Conservation (phyloP, 2,888 invertebrate genomes). For the Limnephilus marmoratus region DNA sequence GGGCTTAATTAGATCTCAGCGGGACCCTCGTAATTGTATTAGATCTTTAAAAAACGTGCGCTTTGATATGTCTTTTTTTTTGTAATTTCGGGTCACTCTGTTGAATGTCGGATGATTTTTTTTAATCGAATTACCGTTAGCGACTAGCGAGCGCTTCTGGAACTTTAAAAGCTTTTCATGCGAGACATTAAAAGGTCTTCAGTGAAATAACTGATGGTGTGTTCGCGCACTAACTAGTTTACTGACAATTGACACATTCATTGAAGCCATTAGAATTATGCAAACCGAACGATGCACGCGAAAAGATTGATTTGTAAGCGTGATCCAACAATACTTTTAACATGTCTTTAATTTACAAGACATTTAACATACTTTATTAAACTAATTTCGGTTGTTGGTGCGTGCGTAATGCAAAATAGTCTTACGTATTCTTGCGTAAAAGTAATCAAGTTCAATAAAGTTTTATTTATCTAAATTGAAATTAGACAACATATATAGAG, state of each 20-base stretch:
- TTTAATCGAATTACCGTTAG: neutral
- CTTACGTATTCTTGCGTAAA: too few relatives aligned
- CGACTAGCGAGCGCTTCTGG: neutral
- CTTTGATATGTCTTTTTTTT: neutral
- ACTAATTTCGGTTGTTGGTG: too few relatives aligned
- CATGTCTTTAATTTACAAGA: too few relatives aligned
- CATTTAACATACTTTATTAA: too few relatives aligned
- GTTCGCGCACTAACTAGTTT: neutral
- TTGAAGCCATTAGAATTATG: too few relatives aligned
- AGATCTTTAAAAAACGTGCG: neutral
- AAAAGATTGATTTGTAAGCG: too few relatives aligned
- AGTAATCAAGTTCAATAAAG: too few relatives aligned
- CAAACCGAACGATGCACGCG: too few relatives aligned
- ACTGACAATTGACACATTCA: neutral
- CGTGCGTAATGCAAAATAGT: too few relatives aligned
- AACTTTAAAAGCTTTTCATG: constrained; percentile 29
- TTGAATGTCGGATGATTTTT: neutral
- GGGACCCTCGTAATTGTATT: constrained; percentile 22
- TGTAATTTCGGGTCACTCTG: neutral
- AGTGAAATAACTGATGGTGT: neutral
- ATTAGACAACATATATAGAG: too few relatives aligned
- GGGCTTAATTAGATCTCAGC: constrained; percentile 4
- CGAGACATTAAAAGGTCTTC: neutral
- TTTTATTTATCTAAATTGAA: too few relatives aligned
- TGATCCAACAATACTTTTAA: too few relatives aligned